Evolutionary conservation across 2,797 vertebrate genomes (phyloP), one percentile per base, ranked within the genome.

Genomic region (Intellagama lesueurii): DNA sequence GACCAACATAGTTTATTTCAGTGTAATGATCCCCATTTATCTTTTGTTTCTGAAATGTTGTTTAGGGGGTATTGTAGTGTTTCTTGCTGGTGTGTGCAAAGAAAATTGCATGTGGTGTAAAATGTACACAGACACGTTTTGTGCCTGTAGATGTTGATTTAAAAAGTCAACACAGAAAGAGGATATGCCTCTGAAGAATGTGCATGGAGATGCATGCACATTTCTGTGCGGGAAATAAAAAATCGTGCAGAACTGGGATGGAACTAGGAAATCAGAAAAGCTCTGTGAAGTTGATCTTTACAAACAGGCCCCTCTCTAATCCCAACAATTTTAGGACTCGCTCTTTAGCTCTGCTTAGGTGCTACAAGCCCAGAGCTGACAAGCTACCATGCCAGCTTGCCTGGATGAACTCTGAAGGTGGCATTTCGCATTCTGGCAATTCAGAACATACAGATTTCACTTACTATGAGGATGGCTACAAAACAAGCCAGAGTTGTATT

Each of bases 401-500:
- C 75, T 30, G 11, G 9, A 24, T 7, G 35, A 16, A 60, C 12
- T 1, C 6, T 40, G 49, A 30, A 76, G 75, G 32, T 16, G 17
- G 60, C 44, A n/a, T 6, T 47, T 64, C 22, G 22, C 19, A 28
- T 26, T 87, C 66, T 32, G 5, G 60, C 90, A 81, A 17, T 17
- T 5, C 24, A 0, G 70, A 87, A 83, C 1, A 22, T 28, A 73
- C 40, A 11, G 12, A 2, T 49, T 72, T 70, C 88, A 87, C 98
- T 98, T 96, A 99, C 99, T 2, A 99, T 99, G 6, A 99, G 98
- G 87, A 99, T 99, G 94, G 99, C 99, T 7, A 99, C 98, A 16
- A 99, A 99, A 95, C 99, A 99, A 94, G 99, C 99, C 81, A 99
- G 92, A 0, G 98, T 99, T 0, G 99, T 99, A 95, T 99, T 99